phyloP scores from a whole-genome alignment of 2,888 invertebrate genomes.

The Brassicogethes aeneus region DNA sequence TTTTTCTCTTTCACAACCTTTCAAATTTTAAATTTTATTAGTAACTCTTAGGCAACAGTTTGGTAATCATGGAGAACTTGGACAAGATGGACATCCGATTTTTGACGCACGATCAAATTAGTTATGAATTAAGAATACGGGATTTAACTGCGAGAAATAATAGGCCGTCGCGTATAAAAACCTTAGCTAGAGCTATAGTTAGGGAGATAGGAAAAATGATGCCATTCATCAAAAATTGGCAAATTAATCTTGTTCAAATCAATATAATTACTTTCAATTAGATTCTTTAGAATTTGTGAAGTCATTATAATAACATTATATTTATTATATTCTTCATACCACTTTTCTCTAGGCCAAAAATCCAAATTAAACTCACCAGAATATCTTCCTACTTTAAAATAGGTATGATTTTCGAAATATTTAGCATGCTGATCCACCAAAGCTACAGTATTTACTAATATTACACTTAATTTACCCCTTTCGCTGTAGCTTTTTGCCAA shows the following conservation, averaged over 20 bases:
- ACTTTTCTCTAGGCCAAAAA: conserved; percentile 56
- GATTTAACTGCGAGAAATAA: no score
- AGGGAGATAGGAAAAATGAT: no score
- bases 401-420: conserved; percentile 52
- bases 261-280: conserved; percentile 54
- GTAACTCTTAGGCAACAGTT: no score
- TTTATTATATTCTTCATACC: conserved; percentile 53
- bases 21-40: no score
- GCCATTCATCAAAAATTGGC: conserved; percentile 92
- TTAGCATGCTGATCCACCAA: conserved; percentile 71
- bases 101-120: no score
- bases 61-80: no score
- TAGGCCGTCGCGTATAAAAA: no score
- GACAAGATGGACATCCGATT: no score
- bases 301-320: conserved; percentile 75
- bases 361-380: conserved; percentile 69
- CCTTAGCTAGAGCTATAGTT: no score
- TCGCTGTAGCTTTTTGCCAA: conserved; percentile 29
- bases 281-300: conserved; percentile 54
- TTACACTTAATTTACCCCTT: conserved; percentile 69
- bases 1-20: no score
- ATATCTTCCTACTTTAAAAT: conserved; percentile 56
- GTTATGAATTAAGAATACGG: no score
- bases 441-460: conserved; percentile 74
- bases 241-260: conserved; percentile 59